Evolutionary conservation across 2,888 invertebrate genomes (phyloP).

Genomic region (Pollenia labialis): DNA sequence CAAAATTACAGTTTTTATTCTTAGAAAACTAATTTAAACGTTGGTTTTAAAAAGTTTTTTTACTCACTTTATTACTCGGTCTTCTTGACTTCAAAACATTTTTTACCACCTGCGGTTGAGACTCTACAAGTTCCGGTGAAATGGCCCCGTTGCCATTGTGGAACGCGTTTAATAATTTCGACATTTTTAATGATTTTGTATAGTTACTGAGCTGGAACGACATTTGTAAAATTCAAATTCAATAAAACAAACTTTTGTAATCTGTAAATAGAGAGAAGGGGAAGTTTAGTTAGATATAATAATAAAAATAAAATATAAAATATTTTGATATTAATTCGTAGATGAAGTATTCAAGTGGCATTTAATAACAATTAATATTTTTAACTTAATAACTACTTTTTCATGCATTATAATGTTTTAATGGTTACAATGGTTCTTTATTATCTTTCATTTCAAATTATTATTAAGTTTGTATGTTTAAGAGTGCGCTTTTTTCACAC

Average conservation of each 20-base stretch:
- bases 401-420: background rate
- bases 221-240: conserved; percentile 37
- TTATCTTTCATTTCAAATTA: conserved; percentile 22
- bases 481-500: no score
- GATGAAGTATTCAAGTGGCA: conserved; percentile 41
- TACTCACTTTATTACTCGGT: conserved; percentile 78
- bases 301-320: background rate
- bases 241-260: conserved; percentile 3
- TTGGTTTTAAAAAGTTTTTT: background rate
- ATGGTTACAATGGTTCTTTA: background rate
- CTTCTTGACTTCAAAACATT: conserved; percentile 76
- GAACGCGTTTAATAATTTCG: conserved; percentile 77
- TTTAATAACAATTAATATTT: conserved; percentile 59
- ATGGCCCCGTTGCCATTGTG: conserved; percentile 74
- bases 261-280: conserved; percentile 46
- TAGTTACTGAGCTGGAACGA: conserved; percentile 32
- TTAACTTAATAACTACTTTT: conserved; percentile 11
- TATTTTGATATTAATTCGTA: conserved; percentile 16
- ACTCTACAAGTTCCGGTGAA: conserved; percentile 80
- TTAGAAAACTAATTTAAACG: background rate
- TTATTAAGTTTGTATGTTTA: background rate
- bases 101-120: conserved; percentile 78
- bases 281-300: background rate
- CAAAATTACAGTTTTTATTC: no score
- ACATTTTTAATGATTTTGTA: conserved; percentile 76